Evolutionary conservation across 2,113 vertebrate genomes (phyloP).

Genomic region (Sturnira hondurensis): DNA sequence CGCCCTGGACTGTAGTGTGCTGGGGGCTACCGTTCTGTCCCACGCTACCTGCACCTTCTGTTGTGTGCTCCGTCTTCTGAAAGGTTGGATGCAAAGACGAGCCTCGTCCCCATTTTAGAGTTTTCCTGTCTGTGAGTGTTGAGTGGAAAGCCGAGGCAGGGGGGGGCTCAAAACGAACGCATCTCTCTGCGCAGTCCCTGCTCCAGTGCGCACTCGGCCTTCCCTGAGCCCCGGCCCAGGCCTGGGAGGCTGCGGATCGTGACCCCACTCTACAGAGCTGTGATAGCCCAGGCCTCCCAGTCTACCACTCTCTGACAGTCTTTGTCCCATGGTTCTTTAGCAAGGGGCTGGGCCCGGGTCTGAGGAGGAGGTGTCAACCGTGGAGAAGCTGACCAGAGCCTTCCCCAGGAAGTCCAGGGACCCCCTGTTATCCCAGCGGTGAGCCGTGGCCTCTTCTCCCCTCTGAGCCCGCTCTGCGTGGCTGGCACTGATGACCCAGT

Average conservation of each 20-base stretch:
- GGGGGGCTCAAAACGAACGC: background rate
- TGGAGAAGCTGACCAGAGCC: constrained; percentile 67
- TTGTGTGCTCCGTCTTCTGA: background rate
- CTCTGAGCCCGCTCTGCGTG: fast-evolving
- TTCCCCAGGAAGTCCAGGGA: constrained; percentile 89
- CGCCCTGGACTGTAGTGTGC: fast-evolving
- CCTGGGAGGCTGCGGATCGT: background rate
- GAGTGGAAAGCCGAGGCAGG: background rate
- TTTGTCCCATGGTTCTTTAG: constrained; percentile 22
- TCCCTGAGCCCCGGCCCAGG: background rate
- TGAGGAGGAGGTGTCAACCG: constrained; percentile 52
- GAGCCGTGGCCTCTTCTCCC: constrained; percentile 2
- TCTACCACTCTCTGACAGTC: background rate
- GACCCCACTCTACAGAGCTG: fast-evolving
- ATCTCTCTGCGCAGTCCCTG: background rate
- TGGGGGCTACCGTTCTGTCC: background rate
- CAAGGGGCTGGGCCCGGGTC: constrained; percentile 29
- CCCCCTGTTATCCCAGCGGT: constrained; percentile 92
- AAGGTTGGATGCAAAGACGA: background rate
- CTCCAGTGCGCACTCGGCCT: fast-evolving
- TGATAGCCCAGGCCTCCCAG: background rate
- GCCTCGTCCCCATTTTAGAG: background rate
- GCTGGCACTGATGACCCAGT: background rate
- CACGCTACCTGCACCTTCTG: fast-evolving
- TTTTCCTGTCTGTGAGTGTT: background rate